Evolutionary conservation across 2,113 vertebrate species (phyloP), one percentile per base, ranked within the genome.

Genomic region (Synodontis membranacea): DNA sequence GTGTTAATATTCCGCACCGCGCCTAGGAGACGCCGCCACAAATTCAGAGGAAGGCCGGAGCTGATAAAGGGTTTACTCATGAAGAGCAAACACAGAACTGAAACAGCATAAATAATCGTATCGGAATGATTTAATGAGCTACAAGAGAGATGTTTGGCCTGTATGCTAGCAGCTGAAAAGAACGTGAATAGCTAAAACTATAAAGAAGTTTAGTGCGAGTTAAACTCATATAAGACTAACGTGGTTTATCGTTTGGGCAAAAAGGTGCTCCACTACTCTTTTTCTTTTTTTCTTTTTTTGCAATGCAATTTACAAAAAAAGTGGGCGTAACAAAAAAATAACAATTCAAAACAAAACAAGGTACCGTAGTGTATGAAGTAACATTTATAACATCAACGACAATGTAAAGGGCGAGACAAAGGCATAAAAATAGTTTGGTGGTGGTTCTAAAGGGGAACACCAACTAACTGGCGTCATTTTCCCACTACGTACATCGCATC

Each of bases 11-110:
- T 10, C 72, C 25, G 81, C 84, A 84, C n/a, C 42, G 56, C 58
- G 58, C 23, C 46, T 64, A 60, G 19, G 12, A 50, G 84, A 75
- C 83, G 78, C 88, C 90, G 84, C 88, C 92, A 80, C 64, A 83
- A 46, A 84, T 93, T 34, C 44, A 74, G 8, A 28, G 3, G 6
- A 39, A 50, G 23, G 70, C 62, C 37, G n/a, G 48, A 23, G 64
- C 8, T 82, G 50, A 72, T 66, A 85, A 83, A 68, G 10, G 19
- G 88, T 58, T 83, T 88, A 85, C 56, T 88, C 86, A 89, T 19
- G n/a, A 50, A 17, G 83, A 56, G 28, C 3, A 76, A 87, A 91
- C 52, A 84, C 25, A 48, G 19, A 34, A 85, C 66, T 78, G 84
- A 90, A 84, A 83, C 81, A 0, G 46, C n/a, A 60, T 8, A 15